These are phyloP conservation scores for Acanthisitta chloris DNA, from an alignment of 2,113 vertebrate species.

Conservation along the genomic window DNA sequence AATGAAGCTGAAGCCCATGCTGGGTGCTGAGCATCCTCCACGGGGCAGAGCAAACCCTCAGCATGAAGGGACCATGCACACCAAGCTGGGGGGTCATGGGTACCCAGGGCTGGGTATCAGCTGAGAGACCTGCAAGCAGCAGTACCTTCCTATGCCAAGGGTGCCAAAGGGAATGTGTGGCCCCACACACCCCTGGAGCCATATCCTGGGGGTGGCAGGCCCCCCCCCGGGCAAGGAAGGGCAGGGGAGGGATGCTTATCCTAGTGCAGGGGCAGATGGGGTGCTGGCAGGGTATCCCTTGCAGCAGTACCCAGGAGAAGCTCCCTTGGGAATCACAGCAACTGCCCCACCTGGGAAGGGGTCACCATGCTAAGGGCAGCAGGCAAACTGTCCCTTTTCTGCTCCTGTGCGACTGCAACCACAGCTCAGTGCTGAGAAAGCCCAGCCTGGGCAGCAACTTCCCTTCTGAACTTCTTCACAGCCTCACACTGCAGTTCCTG, in stretches of 20 bases:
- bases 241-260: neutral
- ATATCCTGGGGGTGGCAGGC: too few species aligned
- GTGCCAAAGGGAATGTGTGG: neutral
- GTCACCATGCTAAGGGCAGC: too few species aligned
- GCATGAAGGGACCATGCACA: rapidly evolving
- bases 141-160: rapidly evolving
- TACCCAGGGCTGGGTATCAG: neutral
- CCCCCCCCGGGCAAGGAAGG: neutral
- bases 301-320: neutral
- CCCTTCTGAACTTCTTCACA: neutral
- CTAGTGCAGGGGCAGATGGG: rapidly evolving
- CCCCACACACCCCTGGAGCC: rapidly evolving
- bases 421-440: neutral
- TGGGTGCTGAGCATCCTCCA: neutral
- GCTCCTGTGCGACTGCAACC: rapidly evolving
- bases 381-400: neutral
- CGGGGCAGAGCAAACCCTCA: neutral
- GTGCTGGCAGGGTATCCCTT: neutral
- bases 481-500: too few species aligned
- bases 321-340: neutral
- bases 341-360: neutral
- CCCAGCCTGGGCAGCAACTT: neutral
- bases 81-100: neutral
- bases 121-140: neutral
- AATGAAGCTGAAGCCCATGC: neutral